Percentiles rank a stretch among this genome's conserved stretches.
phyloP scores from a whole-genome alignment of 1,140 invertebrate genomes.

The Dermatophagoides farinae region DNA sequence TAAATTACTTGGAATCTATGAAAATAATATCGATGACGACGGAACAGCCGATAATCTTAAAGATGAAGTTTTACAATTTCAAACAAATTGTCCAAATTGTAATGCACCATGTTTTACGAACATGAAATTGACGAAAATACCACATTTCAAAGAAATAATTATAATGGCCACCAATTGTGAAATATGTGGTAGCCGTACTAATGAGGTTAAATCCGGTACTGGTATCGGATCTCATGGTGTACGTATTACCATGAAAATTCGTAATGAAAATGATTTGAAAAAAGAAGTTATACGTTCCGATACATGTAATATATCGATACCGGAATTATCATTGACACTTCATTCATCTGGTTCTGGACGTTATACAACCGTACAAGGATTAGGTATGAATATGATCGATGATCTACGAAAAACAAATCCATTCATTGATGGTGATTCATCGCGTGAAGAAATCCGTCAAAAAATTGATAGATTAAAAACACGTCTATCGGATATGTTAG shows the following conservation, averaged over 20 bases:
- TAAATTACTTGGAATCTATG: conserved; percentile 48
- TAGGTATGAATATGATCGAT: conserved; percentile 31
- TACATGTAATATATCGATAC: conserved; percentile 64
- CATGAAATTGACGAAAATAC: conserved; percentile 80
- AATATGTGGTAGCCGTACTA: conserved; percentile 65
- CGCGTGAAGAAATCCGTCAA: conserved; percentile 29
- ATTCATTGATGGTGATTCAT: conserved; percentile 51
- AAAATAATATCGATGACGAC: conserved; percentile 18
- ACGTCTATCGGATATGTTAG: conserved; percentile 34
- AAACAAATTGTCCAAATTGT: conserved; percentile 71
- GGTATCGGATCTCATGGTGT: conserved; percentile 68
- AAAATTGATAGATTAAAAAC: conserved; percentile 42
- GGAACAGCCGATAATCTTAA: conserved; percentile 35
- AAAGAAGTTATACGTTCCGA: conserved; percentile 90
- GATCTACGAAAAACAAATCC: conserved; percentile 43
- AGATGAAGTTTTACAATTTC: conserved; percentile 62
- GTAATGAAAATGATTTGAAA: conserved; percentile 51
- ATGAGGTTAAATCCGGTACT: conserved; percentile 82
- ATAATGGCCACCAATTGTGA: conserved; percentile 93
- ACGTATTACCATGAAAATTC: conserved; percentile 51
- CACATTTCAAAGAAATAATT: conserved; percentile 82
- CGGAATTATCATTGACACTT: conserved; percentile 66
- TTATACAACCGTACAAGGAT: conserved; percentile 83
- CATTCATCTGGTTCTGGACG: conserved; percentile 69
- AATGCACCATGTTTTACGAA: conserved; percentile 61